Conservation (phyloP, 2,797 vertebrate species). For the Falco novaeseelandiae region DNA sequence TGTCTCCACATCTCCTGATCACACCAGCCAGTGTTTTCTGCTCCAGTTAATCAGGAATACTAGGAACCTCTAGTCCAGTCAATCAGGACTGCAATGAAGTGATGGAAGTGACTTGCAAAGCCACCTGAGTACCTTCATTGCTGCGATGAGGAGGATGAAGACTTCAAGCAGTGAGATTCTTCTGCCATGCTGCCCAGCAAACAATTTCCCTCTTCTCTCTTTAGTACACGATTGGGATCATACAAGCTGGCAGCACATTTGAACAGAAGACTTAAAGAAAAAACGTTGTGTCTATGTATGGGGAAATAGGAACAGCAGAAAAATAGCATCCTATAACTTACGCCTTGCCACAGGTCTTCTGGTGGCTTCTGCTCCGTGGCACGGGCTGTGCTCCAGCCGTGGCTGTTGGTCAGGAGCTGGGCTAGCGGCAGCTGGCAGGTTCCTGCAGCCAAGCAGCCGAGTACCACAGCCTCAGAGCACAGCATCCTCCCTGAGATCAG, state of each 20-base stretch:
- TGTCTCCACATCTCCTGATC: not conserved
- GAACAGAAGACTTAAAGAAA: not conserved
- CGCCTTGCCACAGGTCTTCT: not conserved
- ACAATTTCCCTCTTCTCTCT: not conserved
- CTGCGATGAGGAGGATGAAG: not conserved
- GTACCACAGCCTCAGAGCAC: not conserved
- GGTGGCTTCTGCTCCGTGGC: not conserved
- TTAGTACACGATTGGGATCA: not conserved
- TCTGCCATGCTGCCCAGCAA: not conserved
- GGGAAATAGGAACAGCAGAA: not conserved
- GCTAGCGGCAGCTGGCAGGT: not conserved
- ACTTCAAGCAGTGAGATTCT: not conserved
- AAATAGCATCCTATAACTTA: not conserved
- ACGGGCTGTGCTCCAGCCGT: not conserved
- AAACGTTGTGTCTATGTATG: accelerated
- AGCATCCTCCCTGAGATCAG: not conserved
- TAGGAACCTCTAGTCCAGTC: too few relatives aligned
- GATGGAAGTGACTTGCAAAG: not conserved
- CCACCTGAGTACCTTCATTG: not conserved
- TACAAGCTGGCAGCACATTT: accelerated
- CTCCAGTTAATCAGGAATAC: not conserved
- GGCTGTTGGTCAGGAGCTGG: not conserved
- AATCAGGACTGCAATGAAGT: not conserved
- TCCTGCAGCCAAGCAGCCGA: not conserved
- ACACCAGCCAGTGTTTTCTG: not conserved